These are phyloP conservation scores for Eristalis pertinax DNA, from an alignment of 2,888 invertebrate genomes.

Conservation along the genomic window DNA sequence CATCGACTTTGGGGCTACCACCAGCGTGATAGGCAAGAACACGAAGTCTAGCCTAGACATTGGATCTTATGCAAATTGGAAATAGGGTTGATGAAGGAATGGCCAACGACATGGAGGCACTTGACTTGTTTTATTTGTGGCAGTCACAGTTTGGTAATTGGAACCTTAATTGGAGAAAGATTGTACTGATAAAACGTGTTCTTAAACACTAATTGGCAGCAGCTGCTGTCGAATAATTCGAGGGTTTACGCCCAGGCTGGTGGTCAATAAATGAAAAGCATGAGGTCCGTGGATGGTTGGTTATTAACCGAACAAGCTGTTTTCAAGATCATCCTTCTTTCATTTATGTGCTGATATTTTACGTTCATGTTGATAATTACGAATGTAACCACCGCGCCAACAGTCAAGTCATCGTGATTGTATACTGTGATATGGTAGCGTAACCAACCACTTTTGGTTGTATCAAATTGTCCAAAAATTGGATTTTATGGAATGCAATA, in stretches of 20 bases:
- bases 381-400: not conserved
- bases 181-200: not conserved
- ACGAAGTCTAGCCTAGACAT: not conserved
- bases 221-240: not conserved
- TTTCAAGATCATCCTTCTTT: not conserved
- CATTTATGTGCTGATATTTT: not conserved
- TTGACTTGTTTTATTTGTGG: not conserved
- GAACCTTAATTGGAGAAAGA: not conserved
- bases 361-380: not conserved
- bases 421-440: too few relatives aligned
- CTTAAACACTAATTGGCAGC: not conserved
- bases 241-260: not conserved
- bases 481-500: too few relatives aligned
- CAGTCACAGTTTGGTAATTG: slow-evolving; percentile 1
- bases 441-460: too few relatives aligned
- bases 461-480: too few relatives aligned
- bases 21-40: not conserved
- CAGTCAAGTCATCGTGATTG: not conserved
- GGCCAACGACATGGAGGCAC: not conserved
- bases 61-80: not conserved
- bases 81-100: not conserved
- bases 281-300: not conserved
- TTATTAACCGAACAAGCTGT: not conserved
- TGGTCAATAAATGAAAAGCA: not conserved
- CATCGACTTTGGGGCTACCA: not conserved